phyloP scores from a whole-genome alignment of 2,113 vertebrate species.

The Scatophagus argus region DNA sequence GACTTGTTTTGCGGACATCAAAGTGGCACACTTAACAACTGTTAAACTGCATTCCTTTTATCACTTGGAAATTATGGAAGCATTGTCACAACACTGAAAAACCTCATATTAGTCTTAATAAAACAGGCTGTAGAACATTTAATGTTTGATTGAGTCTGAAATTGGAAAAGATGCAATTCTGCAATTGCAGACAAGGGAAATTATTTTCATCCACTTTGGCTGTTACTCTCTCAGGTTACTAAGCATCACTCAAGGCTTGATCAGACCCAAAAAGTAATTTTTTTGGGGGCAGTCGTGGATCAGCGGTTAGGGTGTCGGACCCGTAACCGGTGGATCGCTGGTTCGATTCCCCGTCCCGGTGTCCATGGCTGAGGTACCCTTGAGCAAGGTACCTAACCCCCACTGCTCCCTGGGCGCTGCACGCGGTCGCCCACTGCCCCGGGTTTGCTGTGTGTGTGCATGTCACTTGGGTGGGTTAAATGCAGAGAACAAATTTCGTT shows the following conservation, averaged over 20 bases:
- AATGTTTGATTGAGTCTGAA: slow-evolving; percentile 1
- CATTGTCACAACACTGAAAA: neutral
- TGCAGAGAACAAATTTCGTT: no score
- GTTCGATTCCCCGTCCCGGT: no score
- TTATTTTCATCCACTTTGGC: neutral
- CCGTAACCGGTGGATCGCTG: no score
- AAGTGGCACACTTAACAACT: neutral
- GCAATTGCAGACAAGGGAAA: neutral
- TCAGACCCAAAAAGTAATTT: neutral
- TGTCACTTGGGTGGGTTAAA: no score
- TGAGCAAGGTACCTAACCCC: no score
- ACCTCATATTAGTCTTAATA: neutral
- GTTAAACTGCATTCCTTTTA: neutral
- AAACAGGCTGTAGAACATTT: neutral
- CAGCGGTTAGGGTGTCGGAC: no score
- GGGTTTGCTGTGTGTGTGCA: no score
- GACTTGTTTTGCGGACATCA: neutral
- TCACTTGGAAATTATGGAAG: neutral
- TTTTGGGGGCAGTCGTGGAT: no score
- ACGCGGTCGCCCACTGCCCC: no score
- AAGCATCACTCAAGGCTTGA: slow-evolving; percentile 5
- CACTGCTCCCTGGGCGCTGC: no score
- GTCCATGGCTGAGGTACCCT: no score
- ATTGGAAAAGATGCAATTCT: neutral
- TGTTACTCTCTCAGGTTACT: neutral